Percentiles rank a stretch among this genome's conserved stretches.
phyloP scores from a whole-genome alignment of 1,140 invertebrate genomes.

The Lithobius niger region DNA sequence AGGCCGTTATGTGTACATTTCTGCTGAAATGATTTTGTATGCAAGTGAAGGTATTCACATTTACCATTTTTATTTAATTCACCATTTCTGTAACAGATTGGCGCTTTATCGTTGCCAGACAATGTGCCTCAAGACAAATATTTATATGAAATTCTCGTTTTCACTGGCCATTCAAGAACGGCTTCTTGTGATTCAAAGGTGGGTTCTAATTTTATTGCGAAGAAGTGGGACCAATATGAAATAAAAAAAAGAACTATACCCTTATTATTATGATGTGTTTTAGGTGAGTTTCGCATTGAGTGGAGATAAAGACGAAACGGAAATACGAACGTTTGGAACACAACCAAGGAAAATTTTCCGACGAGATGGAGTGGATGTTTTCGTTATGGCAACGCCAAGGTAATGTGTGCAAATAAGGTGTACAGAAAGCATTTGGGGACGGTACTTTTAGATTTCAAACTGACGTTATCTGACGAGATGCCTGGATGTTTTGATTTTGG shows the following conservation, averaged over 20 bases:
- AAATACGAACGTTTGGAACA: constrained; percentile 29
- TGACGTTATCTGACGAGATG: no score
- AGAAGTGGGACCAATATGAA: no score
- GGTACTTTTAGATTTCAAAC: no score
- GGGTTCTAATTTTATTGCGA: constrained; percentile 3
- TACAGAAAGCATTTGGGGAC: no score
- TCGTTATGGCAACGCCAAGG: constrained; percentile 38
- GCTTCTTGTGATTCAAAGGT: constrained; percentile 40
- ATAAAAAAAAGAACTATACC: no score
- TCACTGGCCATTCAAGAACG: constrained; percentile 36
- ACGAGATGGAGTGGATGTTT: constrained; percentile 35
- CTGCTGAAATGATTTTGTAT: no score
- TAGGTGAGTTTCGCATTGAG: constrained; percentile 37
- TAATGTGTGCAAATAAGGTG: no score
- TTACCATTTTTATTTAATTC: no score
- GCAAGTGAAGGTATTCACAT: no score
- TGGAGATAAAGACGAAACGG: constrained; percentile 39
- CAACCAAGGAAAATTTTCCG: constrained; percentile 35
- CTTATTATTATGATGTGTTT: neutral
- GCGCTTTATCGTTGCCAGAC: constrained; percentile 34
- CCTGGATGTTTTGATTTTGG: no score
- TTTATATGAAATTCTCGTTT: constrained; percentile 40
- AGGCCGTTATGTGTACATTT: no score
- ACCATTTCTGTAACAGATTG: no score
- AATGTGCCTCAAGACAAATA: constrained; percentile 39